Conservation (phyloP, 2,797 vertebrate species). For the Oreochromis mossambicus region DNA sequence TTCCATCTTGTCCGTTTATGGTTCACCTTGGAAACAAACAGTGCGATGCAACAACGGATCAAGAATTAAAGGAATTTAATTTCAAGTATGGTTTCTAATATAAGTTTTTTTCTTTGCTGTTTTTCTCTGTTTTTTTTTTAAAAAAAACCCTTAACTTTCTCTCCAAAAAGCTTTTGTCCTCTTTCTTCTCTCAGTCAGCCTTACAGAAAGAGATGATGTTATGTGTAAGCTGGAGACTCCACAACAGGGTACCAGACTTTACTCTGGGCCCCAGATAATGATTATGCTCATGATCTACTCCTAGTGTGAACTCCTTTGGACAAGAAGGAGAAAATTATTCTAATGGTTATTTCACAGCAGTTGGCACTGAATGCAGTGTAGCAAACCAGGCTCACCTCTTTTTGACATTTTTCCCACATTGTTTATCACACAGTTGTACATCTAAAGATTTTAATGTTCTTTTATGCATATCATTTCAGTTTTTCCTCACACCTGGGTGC, state of each 20-base stretch:
- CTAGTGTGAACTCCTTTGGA: neutral
- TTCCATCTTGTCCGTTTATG: neutral
- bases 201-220: neutral
- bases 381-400: neutral
- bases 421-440: neutral
- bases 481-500: neutral
- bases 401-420: neutral
- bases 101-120: neutral
- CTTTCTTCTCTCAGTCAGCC: neutral
- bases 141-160: neutral
- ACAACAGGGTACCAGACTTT: neutral
- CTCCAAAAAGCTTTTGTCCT: neutral
- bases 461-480: neutral
- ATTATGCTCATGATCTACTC: constrained; percentile 1
- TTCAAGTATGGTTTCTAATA: neutral
- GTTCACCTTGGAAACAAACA: constrained; percentile 32
- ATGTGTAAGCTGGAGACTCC: neutral
- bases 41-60: neutral
- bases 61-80: neutral
- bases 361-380: neutral
- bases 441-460: neutral
- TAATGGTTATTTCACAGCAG: constrained; percentile 6
- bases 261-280: neutral
- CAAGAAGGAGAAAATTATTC: neutral
- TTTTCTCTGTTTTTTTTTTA: neutral